Conservation (phyloP, 2,113 vertebrate genomes). For the Oncorhynchus masou region DNA sequence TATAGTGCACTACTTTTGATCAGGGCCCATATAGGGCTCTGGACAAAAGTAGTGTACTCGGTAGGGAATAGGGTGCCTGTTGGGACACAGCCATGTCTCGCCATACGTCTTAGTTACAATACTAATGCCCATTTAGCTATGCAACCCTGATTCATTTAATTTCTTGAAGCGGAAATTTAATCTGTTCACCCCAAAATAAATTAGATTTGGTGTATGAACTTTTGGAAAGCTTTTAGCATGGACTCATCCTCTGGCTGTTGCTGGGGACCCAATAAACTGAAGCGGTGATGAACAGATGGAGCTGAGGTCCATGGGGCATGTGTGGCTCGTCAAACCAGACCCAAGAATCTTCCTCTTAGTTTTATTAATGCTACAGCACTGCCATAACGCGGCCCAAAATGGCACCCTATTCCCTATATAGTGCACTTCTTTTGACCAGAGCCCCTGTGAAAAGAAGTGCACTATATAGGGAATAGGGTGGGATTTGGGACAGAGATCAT, state of each 20-base stretch:
- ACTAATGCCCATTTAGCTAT: constrained; percentile 43
- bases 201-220: constrained; percentile 72
- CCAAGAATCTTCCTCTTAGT: constrained; percentile 8
- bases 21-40: no score
- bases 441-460: no score
- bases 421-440: no score
- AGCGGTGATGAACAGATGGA: constrained; percentile 72
- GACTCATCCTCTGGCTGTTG: constrained; percentile 62
- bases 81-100: neutral
- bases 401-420: no score
- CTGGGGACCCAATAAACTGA: constrained; percentile 62
- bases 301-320: constrained; percentile 58
- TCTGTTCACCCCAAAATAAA: constrained; percentile 49
- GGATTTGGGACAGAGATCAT: no score
- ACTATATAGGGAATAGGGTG: no score
- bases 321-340: constrained; percentile 42
- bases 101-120: neutral
- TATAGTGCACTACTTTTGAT: no score
- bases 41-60: no score
- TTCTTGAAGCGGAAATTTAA: constrained; percentile 51
- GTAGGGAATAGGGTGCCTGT: no score
- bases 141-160: constrained; percentile 43
- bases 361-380: constrained; percentile 5
- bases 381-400: no score
- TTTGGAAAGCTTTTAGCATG: constrained; percentile 43